These are phyloP conservation scores for Spilogale gracilis DNA, from an alignment of 2,113 vertebrate species.

Conservation along the genomic window DNA sequence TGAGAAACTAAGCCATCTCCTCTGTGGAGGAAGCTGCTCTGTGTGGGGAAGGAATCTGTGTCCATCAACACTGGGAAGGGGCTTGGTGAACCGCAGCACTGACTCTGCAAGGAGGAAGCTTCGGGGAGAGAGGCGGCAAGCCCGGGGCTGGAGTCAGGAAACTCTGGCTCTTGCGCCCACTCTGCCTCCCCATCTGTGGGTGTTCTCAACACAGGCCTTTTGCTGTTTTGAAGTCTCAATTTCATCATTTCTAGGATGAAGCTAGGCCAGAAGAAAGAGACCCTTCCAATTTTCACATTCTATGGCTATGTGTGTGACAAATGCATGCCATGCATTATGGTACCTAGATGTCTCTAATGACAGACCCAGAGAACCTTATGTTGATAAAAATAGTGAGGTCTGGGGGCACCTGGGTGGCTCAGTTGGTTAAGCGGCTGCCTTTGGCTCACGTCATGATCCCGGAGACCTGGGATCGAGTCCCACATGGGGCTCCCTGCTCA, in stretches of 20 bases:
- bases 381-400: background rate
- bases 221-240: background rate
- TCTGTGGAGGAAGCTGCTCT: background rate
- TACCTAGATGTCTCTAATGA: background rate
- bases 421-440: too few relatives aligned
- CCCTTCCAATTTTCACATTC: background rate
- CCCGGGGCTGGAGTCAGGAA: background rate
- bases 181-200: background rate
- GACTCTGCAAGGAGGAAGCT: too few relatives aligned
- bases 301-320: background rate
- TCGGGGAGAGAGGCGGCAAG: too few relatives aligned
- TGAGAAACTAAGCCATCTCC: background rate
- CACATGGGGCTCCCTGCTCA: too few relatives aligned
- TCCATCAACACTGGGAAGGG: background rate
- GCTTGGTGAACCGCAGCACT: background rate
- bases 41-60: background rate
- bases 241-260: background rate
- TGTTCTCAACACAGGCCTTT: background rate
- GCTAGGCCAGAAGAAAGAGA: background rate
- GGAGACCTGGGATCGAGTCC: too few relatives aligned
- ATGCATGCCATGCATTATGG: fast-evolving
- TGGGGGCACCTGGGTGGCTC: background rate
- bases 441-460: too few relatives aligned
- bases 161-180: background rate
- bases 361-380: background rate